Evolutionary conservation across 2,797 vertebrate species (phyloP).

Genomic region (Poecilia velifera): DNA sequence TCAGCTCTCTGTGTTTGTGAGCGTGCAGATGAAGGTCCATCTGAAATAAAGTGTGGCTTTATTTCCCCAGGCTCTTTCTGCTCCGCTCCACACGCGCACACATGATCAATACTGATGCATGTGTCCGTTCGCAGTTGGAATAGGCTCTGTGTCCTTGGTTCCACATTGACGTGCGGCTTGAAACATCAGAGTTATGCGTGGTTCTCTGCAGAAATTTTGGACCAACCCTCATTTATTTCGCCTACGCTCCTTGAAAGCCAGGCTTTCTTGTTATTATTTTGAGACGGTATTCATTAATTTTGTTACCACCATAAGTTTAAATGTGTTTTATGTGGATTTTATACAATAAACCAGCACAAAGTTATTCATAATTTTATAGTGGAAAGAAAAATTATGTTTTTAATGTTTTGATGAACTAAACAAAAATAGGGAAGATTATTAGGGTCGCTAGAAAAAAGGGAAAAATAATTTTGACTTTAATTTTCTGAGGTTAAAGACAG

Average conservation of each 20-base stretch:
- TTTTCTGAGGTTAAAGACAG: no score
- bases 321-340: background rate
- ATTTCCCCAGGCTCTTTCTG: constrained; percentile 60
- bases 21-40: constrained; percentile 14
- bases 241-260: background rate
- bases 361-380: background rate
- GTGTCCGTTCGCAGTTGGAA: constrained; percentile 22
- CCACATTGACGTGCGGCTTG: background rate
- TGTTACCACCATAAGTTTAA: background rate
- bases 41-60: constrained; percentile 22
- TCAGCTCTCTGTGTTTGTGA: background rate
- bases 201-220: background rate
- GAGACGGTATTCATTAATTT: background rate
- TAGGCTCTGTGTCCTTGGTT: constrained; percentile 30
- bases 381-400: background rate
- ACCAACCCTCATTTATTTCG: background rate
- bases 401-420: background rate
- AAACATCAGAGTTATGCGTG: background rate
- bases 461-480: no score
- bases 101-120: constrained; percentile 65
- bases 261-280: background rate
- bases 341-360: background rate
- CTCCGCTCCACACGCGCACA: constrained; percentile 35
- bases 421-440: no score
- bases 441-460: no score